Evolutionary conservation across 2,113 vertebrate species (phyloP).

Genomic region (Archilochus colubris): DNA sequence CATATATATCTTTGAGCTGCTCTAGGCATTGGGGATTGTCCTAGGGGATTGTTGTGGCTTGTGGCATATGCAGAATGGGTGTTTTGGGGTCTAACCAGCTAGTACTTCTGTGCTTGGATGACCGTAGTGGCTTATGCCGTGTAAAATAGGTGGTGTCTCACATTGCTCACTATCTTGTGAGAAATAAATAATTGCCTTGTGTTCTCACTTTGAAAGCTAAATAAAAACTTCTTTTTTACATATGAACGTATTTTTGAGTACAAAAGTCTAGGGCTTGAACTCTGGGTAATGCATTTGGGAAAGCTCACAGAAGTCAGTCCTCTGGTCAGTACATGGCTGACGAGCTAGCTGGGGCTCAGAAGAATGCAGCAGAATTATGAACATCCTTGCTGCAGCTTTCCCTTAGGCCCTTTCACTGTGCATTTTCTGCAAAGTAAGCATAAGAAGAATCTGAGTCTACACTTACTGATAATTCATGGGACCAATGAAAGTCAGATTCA

Average conservation of each 20-base stretch:
- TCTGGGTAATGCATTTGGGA: not conserved
- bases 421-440: not conserved
- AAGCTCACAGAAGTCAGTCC: not conserved
- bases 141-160: not conserved
- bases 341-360: not conserved
- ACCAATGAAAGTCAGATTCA: not conserved
- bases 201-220: not conserved
- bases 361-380: not conserved
- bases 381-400: not conserved
- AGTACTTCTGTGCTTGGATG: not conserved
- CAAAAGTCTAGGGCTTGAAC: not conserved
- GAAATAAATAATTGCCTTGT: not conserved
- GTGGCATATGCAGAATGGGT: not conserved
- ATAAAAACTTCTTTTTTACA: not conserved
- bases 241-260: not conserved
- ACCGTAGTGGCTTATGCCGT: not conserved
- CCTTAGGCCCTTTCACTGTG: not conserved
- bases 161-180: not conserved
- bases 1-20: not conserved
- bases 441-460: not conserved
- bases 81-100: not conserved
- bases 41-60: conserved; percentile 9
- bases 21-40: not conserved
- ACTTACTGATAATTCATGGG: not conserved
- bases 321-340: not conserved